These are phyloP conservation scores for Poecile atricapillus DNA, from an alignment of 2,113 vertebrate species.

Conservation along the genomic window DNA sequence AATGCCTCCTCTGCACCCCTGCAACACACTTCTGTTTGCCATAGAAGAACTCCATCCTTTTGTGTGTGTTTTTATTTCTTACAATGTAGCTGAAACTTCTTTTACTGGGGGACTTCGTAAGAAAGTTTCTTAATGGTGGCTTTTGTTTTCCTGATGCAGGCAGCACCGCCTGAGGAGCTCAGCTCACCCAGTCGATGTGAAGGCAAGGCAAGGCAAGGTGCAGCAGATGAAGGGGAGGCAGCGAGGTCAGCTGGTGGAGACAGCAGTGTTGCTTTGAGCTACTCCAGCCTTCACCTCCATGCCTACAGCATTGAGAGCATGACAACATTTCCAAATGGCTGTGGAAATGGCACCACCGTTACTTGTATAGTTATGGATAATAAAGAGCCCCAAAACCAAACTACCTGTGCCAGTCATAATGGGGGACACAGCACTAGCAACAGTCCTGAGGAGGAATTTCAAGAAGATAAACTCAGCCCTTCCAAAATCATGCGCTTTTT, in stretches of 20 bases:
- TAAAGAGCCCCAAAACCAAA: slow-evolving; percentile 68
- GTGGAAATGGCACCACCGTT: slow-evolving; percentile 42
- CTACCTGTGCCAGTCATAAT: slow-evolving; percentile 63
- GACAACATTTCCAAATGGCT: slow-evolving; percentile 70
- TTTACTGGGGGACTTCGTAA: not conserved
- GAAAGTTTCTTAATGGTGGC: slow-evolving; percentile 9
- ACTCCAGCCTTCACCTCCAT: slow-evolving; percentile 7
- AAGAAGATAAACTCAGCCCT: slow-evolving; percentile 75
- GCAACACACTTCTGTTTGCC: not conserved
- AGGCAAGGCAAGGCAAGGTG: slow-evolving; percentile 18
- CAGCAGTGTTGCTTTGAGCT: slow-evolving; percentile 57
- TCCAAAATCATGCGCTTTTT: slow-evolving; percentile 86
- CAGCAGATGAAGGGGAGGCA: slow-evolving; percentile 50
- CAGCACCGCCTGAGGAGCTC: slow-evolving; percentile 66
- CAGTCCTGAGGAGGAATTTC: slow-evolving; percentile 58
- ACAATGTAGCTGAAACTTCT: not conserved
- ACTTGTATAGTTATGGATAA: slow-evolving; percentile 58
- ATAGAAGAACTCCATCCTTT: not conserved
- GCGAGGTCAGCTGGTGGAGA: slow-evolving; percentile 8
- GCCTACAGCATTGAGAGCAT: slow-evolving; percentile 62
- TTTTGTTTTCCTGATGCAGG: slow-evolving; percentile 72
- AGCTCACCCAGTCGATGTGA: slow-evolving; percentile 58
- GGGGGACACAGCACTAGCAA: slow-evolving; percentile 51
- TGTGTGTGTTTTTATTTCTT: not conserved
- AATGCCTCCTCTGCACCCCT: not conserved